Evolutionary conservation across 1,140 invertebrate species (phyloP), one percentile per base, ranked within the genome.

Genomic region (Bicyclus anynana): DNA sequence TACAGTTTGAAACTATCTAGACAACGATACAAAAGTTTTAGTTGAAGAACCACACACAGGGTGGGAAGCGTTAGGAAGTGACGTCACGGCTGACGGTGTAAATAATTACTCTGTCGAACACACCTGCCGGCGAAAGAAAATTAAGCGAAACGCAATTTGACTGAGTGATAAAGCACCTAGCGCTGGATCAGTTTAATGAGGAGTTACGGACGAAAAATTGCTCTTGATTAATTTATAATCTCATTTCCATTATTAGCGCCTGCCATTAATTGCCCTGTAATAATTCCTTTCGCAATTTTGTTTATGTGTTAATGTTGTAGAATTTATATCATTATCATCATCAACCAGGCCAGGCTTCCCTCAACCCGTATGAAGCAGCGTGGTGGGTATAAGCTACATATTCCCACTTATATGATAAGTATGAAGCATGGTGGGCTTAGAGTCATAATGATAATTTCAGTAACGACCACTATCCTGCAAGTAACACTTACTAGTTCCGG

Each of bases 61-160:
- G 62, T 29, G 53, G 40, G 57, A 53, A 69, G 67, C 38, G 65
- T 57, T 65, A 61, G 68, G 59, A 67, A 73, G 69, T 82, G 80
- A 84, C 83, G 81, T 84, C 80, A 80, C 72, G 58, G 63, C 75
- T 75, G 77, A 72, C 84, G 81, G 69, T 84, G 81, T 88, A 86
- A 88, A 88, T 88, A 88, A 88, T 88, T 88, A 79, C 83, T 84
- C 83, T 85, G 85, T 88, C 83, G 85, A 88, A 88, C 80, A 85
- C 85, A 88, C 85, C 85, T 88, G 85, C 80, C 75, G 76, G 73
- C 72, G 70, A 88, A 88, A 88, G 83, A 88, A 88, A 88, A 88
- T 88, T 88, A 88, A 88, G 82, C 72, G 82, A 81, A 88, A 88
- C 85, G 81, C 81, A 85, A 86, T 88, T 88, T 86, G 83, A 88